A percentile compares a stretch with the other conserved stretches of the same genome.
Evolutionary conservation across 1,140 invertebrate genomes (phyloP).

Genomic region (Battus philenor): DNA sequence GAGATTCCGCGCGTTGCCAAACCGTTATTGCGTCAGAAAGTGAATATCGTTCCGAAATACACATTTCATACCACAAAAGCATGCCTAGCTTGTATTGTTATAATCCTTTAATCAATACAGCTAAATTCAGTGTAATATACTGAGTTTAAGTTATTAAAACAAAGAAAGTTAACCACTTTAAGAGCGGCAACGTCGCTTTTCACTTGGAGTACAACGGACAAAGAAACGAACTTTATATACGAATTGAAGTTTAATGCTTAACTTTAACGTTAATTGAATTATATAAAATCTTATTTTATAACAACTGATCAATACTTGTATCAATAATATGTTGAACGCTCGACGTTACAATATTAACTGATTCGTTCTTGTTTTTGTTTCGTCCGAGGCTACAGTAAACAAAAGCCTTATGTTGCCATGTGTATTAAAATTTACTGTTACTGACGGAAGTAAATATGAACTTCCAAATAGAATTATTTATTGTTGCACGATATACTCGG

Average conservation of each 20-base stretch:
- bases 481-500: too few species aligned
- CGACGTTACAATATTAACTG: slow-evolving; percentile 33
- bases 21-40: slow-evolving; percentile 70
- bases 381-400: slow-evolving; percentile 48
- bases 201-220: slow-evolving; percentile 1
- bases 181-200: slow-evolving; percentile 63
- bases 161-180: slow-evolving; percentile 18
- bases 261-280: slow-evolving; percentile 4
- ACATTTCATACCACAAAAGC: slow-evolving; percentile 64
- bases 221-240: slow-evolving; percentile 13
- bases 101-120: slow-evolving; percentile 9
- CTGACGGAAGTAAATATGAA: too few species aligned
- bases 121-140: slow-evolving; percentile 9
- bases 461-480: too few species aligned
- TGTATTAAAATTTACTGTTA: neutral
- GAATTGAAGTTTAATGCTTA: too few species aligned
- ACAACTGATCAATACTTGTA: neutral
- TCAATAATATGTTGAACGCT: slow-evolving; percentile 13
- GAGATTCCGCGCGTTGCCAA: slow-evolving; percentile 62
- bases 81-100: slow-evolving; percentile 32
- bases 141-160: slow-evolving; percentile 6
- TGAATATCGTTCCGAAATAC: slow-evolving; percentile 54
- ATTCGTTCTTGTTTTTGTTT: slow-evolving; percentile 46
- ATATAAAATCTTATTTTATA: neutral
- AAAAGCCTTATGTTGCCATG: slow-evolving; percentile 35